A percentile compares a stretch with the other conserved stretches of the same genome.
Conservation (phyloP, 2,888 invertebrate genomes). For the Drosophila neotestacea region DNA sequence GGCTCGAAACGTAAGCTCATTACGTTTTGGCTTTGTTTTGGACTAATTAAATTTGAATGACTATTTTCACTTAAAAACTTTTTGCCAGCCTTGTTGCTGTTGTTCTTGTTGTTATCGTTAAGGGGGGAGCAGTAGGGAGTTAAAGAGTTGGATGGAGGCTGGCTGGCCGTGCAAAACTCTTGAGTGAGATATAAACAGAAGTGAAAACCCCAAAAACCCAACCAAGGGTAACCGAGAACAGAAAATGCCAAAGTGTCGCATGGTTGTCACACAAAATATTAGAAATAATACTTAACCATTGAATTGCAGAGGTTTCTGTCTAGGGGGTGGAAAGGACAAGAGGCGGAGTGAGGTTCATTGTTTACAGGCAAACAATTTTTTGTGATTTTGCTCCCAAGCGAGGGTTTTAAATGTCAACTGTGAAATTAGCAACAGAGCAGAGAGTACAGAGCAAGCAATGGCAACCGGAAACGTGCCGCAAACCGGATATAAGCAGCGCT, state of each 20-base stretch:
- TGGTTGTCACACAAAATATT: slow-evolving; percentile 81
- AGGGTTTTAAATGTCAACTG: slow-evolving; percentile 62
- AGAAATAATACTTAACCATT: slow-evolving; percentile 82
- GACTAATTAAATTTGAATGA: slow-evolving; percentile 81
- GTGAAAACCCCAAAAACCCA: slow-evolving; percentile 27
- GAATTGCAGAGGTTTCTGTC: slow-evolving; percentile 74
- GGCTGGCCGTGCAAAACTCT: slow-evolving; percentile 51
- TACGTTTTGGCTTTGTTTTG: slow-evolving; percentile 81
- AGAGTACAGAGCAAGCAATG: slow-evolving; percentile 69
- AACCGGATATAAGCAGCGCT: slow-evolving; percentile 78
- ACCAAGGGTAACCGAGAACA: slow-evolving; percentile 14
- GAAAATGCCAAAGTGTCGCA: slow-evolving; percentile 80
- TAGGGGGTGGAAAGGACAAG: slow-evolving; percentile 3
- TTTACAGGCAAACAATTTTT: slow-evolving; percentile 34
- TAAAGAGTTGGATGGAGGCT: neutral
- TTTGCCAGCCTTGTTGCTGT: slow-evolving; percentile 54
- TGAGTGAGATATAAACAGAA: slow-evolving; percentile 79
- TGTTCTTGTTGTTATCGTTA: slow-evolving; percentile 2
- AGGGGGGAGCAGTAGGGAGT: neutral
- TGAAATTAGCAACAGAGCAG: slow-evolving; percentile 66
- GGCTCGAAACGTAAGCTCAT: slow-evolving; percentile 76
- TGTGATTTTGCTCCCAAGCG: slow-evolving; percentile 15
- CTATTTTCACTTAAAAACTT: slow-evolving; percentile 83
- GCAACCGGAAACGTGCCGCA: slow-evolving; percentile 80
- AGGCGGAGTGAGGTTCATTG: slow-evolving; percentile 62